Evolutionary conservation across 2,113 vertebrate species (phyloP).

Genomic region (Forbesichthys agassizii): DNA sequence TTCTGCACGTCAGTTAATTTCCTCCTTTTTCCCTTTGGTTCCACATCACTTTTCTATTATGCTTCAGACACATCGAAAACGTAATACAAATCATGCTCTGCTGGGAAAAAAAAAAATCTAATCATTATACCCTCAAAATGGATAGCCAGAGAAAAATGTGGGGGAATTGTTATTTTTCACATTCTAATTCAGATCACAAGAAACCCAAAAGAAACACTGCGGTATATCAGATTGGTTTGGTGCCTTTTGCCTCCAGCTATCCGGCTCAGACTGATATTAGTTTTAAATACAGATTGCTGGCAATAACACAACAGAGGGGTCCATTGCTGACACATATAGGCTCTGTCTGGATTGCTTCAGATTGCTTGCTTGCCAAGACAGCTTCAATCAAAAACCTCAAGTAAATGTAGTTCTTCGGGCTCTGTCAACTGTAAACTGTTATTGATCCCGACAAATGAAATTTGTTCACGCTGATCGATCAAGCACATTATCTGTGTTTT

Average conservation of each 20-base stretch:
- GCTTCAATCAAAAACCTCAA: conserved; percentile 95
- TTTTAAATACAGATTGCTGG: conserved; percentile 90
- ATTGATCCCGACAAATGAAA: conserved; percentile 99
- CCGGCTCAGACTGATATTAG: conserved; percentile 78
- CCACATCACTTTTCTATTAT: conserved; percentile 77
- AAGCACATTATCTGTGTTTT: conserved; percentile 96
- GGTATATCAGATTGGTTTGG: conserved; percentile 80
- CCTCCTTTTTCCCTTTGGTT: conserved; percentile 63
- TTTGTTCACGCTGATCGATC: conserved; percentile 99
- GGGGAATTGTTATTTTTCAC: conserved; percentile 80
- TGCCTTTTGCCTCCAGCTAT: conserved; percentile 83
- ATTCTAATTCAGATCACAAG: conserved; percentile 79
- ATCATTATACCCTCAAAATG: conserved; percentile 77
- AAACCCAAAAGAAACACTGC: conserved; percentile 75
- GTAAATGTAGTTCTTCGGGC: conserved; percentile 90
- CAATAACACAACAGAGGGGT: conserved; percentile 77
- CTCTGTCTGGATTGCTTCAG: conserved; percentile 76
- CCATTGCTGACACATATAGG: conserved; percentile 75
- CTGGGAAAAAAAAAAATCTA: conserved; percentile 69
- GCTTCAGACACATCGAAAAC: conserved; percentile 70
- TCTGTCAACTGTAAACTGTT: conserved; percentile 98
- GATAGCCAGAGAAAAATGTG: conserved; percentile 72
- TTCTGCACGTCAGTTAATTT: conserved; percentile 68
- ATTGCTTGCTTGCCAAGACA: conserved; percentile 76
- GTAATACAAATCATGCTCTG: conserved; percentile 76